phyloP scores from a whole-genome alignment of 2,797 vertebrate species.

The Pangasius macronema region DNA sequence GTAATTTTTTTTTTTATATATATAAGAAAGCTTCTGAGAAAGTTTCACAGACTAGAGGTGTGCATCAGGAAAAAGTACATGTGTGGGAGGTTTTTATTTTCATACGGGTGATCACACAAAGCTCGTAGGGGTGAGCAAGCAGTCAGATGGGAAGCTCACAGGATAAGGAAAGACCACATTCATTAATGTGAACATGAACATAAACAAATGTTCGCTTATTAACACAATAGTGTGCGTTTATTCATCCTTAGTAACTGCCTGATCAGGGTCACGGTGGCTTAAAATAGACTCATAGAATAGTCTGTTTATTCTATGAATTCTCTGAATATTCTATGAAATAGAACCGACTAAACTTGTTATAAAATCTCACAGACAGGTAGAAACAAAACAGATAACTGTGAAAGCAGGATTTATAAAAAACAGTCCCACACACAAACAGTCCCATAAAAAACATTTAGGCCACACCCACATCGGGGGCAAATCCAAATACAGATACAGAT shows the following conservation, averaged over 20 bases:
- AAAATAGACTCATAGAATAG: background rate
- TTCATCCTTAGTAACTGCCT: background rate
- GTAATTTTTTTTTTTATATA: background rate
- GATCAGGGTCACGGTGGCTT: background rate
- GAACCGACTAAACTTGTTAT: background rate
- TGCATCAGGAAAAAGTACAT: background rate
- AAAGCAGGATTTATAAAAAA: background rate
- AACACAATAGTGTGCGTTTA: too few species aligned
- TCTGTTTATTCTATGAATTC: too few species aligned
- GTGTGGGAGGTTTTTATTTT: background rate
- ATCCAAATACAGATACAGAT: background rate
- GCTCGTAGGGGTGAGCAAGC: background rate
- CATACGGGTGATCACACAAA: background rate
- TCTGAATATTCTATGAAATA: slow-evolving; percentile 7
- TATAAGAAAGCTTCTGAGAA: background rate
- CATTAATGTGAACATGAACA: background rate
- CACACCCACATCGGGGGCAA: background rate
- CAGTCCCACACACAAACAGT: background rate
- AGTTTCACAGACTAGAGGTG: background rate
- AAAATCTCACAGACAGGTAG: background rate
- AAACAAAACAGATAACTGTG: background rate
- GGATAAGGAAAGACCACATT: background rate
- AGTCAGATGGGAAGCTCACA: background rate
- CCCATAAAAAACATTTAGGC: background rate
- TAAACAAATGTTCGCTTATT: too few species aligned